A percentile compares a stretch with the other conserved stretches of the same genome.
phyloP scores from a whole-genome alignment of 2,797 vertebrate genomes.

The Brotula barbata region DNA sequence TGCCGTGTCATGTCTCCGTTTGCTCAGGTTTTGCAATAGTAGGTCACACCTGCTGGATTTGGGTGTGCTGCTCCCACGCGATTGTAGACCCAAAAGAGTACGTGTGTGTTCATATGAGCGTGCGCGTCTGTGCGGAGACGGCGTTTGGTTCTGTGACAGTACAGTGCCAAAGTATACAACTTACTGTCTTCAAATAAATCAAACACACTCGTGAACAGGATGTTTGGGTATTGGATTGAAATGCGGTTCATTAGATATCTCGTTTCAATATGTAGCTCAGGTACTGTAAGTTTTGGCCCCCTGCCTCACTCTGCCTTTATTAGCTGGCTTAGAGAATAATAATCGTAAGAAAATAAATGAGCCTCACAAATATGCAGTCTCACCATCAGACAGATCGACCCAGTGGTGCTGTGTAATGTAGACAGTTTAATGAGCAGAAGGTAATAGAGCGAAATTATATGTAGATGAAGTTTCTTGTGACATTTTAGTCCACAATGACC shows the following conservation, averaged over 20 bases:
- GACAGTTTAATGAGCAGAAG: slow-evolving; percentile 50
- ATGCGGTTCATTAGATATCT: too few relatives aligned
- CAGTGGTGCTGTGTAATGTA: slow-evolving; percentile 21
- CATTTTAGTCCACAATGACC: slow-evolving; percentile 41
- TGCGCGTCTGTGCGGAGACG: neutral
- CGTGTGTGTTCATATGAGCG: slow-evolving; percentile 9
- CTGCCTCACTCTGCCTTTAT: slow-evolving; percentile 39
- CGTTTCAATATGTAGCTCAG: too few relatives aligned
- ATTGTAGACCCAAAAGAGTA: slow-evolving; percentile 12
- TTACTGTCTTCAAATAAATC: slow-evolving; percentile 6
- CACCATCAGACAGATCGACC: slow-evolving; percentile 22
- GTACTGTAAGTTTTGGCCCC: slow-evolving; percentile 36
- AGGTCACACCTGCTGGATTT: slow-evolving; percentile 53
- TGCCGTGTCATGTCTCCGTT: slow-evolving; percentile 42
- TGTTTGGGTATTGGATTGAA: too few relatives aligned
- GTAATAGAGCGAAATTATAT: slow-evolving; percentile 55
- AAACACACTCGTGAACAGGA: slow-evolving; percentile 9
- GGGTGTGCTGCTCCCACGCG: slow-evolving; percentile 23
- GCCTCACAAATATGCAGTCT: slow-evolving; percentile 26
- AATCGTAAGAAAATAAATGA: slow-evolving; percentile 42
- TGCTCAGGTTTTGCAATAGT: slow-evolving; percentile 66
- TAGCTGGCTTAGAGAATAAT: slow-evolving; percentile 42
- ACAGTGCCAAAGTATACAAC: slow-evolving; percentile 26
- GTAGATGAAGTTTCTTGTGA: slow-evolving; percentile 35
- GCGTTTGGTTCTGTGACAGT: slow-evolving; percentile 20